Conservation (phyloP, 2,113 vertebrate genomes). For the Sinocyclocheilus rhinocerous region DNA sequence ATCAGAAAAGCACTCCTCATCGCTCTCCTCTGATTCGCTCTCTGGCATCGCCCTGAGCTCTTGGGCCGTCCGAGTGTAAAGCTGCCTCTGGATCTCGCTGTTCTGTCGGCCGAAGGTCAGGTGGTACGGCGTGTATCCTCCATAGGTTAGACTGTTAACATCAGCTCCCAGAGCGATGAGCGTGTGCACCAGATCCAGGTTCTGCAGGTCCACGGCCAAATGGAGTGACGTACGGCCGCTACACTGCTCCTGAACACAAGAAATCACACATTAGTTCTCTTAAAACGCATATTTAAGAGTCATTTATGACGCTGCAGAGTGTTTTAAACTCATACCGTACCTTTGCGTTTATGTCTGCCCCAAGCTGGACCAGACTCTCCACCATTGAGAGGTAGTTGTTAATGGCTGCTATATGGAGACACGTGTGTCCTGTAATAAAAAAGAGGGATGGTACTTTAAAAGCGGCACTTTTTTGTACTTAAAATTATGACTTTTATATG, state of each 20-base stretch:
- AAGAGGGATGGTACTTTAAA: constrained; percentile 9
- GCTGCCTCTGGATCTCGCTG: constrained; percentile 82
- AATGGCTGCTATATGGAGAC: constrained; percentile 91
- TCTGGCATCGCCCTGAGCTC: constrained; percentile 86
- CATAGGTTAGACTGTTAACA: constrained; percentile 91
- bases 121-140: constrained; percentile 91
- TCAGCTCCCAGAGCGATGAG: constrained; percentile 86
- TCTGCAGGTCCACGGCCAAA: constrained; percentile 93
- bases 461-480: not conserved
- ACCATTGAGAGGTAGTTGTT: constrained; percentile 89
- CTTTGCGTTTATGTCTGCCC: constrained; percentile 93
- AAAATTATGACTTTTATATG: no score
- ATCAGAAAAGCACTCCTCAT: constrained; percentile 83
- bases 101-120: constrained; percentile 93
- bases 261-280: not conserved
- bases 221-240: constrained; percentile 93
- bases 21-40: constrained; percentile 85
- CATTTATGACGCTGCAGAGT: not conserved
- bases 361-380: constrained; percentile 84
- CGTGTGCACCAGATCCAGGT: constrained; percentile 81
- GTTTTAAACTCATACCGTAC: constrained; percentile 67
- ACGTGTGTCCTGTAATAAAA: constrained; percentile 84
- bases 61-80: constrained; percentile 80
- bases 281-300: not conserved
- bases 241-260: constrained; percentile 84